Evolutionary conservation across 2,888 invertebrate species (phyloP).

Genomic region (Chalcosyrphus nemorum): DNA sequence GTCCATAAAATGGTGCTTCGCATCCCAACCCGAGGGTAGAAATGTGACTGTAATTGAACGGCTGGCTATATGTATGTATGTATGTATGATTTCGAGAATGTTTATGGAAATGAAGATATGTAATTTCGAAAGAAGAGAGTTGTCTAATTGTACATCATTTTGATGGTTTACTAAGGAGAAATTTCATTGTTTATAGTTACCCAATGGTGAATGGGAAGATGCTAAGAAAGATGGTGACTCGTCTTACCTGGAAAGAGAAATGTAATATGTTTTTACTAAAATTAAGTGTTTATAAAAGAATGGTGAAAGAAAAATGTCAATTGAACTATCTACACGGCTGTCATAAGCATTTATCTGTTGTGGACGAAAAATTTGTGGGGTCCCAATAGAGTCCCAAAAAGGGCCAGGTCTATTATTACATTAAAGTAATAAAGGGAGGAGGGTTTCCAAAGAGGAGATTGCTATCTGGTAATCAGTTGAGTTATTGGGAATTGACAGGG

Average conservation of each 20-base stretch:
- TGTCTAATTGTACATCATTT: constrained; percentile 36
- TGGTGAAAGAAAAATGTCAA: too few relatives aligned
- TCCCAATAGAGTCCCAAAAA: not conserved
- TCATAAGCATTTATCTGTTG: too few relatives aligned
- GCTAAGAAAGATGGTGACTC: not conserved
- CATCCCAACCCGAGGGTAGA: constrained; percentile 61
- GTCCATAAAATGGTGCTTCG: constrained; percentile 56
- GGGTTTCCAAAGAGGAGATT: too few relatives aligned
- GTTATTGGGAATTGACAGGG: too few relatives aligned
- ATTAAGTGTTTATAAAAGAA: not conserved
- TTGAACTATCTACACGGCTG: too few relatives aligned
- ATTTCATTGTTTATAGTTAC: constrained; percentile 12
- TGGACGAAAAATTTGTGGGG: too few relatives aligned
- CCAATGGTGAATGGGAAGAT: not conserved
- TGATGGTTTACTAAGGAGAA: constrained; percentile 26
- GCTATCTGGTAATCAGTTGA: too few relatives aligned
- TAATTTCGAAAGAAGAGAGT: constrained; percentile 36
- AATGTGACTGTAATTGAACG: constrained; percentile 66
- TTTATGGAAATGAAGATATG: constrained; percentile 57
- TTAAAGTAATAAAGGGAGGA: not conserved
- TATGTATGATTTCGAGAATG: constrained; percentile 60
- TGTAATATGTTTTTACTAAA: not conserved
- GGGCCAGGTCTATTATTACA: not conserved
- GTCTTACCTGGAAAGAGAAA: constrained; percentile 35
- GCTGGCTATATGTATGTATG: constrained; percentile 39